phyloP scores from a whole-genome alignment of 2,797 vertebrate species.

The Takifugu rubripes region DNA sequence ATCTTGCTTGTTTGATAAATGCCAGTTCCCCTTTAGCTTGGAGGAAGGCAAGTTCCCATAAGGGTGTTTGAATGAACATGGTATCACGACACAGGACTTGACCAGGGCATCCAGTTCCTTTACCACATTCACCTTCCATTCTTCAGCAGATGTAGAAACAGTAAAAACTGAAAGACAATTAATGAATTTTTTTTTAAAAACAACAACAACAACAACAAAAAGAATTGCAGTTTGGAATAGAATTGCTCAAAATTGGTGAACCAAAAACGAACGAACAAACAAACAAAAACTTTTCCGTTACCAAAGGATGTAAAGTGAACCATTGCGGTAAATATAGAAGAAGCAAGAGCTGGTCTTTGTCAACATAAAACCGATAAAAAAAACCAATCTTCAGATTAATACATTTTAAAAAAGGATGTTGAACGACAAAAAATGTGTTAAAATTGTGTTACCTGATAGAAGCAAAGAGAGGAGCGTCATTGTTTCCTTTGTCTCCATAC shows the following conservation, averaged over 20 bases:
- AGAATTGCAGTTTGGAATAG: no score
- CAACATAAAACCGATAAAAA: no score
- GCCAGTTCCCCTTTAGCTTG: slow-evolving; percentile 57
- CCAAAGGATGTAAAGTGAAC: no score
- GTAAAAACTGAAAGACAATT: slow-evolving; percentile 32
- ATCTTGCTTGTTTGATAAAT: accelerated
- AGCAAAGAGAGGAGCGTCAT: slow-evolving; percentile 19
- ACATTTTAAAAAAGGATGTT: background rate
- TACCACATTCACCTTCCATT: slow-evolving; percentile 43
- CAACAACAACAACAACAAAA: no score
- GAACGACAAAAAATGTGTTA: background rate
- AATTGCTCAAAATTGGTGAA: no score
- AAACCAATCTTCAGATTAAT: no score
- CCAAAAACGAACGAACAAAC: no score
- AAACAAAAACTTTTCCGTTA: no score
- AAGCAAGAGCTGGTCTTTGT: no score
- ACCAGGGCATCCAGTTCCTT: slow-evolving; percentile 30
- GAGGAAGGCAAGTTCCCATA: slow-evolving; percentile 8
- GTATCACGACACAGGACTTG: slow-evolving; percentile 67
- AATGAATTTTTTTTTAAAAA: background rate
- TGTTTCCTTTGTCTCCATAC: slow-evolving; percentile 17
- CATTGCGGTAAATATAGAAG: no score
- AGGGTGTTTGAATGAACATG: slow-evolving; percentile 62
- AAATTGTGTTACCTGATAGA: slow-evolving; percentile 34
- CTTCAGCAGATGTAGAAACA: slow-evolving; percentile 9